Evolutionary conservation across 2,888 invertebrate genomes (phyloP).

Genomic region (Cotesia congregata): DNA sequence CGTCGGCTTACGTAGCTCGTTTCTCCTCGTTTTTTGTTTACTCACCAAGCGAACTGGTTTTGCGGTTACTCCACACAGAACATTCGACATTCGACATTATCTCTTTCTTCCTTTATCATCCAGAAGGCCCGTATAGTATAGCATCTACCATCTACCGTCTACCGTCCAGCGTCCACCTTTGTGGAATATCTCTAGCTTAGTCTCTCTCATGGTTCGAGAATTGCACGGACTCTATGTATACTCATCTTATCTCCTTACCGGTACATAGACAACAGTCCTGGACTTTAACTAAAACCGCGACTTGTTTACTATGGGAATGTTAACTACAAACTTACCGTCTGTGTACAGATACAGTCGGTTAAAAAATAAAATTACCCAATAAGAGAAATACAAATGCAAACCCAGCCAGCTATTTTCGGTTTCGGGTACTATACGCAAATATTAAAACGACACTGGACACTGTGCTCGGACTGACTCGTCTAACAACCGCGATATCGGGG

Average conservation of each 20-base stretch:
- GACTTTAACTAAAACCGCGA: no score
- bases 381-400: not conserved
- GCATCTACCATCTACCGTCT: not conserved
- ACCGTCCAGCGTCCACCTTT: not conserved
- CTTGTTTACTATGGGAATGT: not conserved
- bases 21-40: slow-evolving; percentile 68
- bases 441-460: slow-evolving; percentile 25
- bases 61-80: slow-evolving; percentile 56
- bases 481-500: not conserved
- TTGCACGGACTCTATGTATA: no score
- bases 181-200: not conserved
- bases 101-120: slow-evolving; percentile 17
- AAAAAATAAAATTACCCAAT: no score
- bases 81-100: slow-evolving; percentile 28
- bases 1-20: slow-evolving; percentile 45
- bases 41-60: slow-evolving; percentile 70
- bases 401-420: slow-evolving; percentile 21
- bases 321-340: not conserved
- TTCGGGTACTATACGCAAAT: slow-evolving; percentile 29
- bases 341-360: no score
- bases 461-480: not conserved
- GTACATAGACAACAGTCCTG: not conserved
- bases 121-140: not conserved
- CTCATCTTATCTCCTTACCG: not conserved
- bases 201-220: not conserved